These are phyloP conservation scores for Psococerastis gibbosa DNA, from an alignment of 2,888 invertebrate species.

Conservation along the genomic window DNA sequence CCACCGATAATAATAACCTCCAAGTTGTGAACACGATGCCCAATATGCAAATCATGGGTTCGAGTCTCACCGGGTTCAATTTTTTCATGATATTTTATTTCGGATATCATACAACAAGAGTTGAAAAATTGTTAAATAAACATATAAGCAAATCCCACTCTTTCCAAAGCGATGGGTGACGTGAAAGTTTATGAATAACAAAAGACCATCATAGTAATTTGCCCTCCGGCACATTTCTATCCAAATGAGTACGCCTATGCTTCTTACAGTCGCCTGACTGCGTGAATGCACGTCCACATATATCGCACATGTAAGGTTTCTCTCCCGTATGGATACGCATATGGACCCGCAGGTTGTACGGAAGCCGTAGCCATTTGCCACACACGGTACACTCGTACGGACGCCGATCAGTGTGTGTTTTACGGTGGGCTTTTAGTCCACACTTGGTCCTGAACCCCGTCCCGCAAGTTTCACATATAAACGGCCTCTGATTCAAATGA, in stretches of 20 bases:
- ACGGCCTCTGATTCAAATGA: slow-evolving; percentile 16
- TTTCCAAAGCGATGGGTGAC: too few relatives aligned
- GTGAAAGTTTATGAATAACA: too few relatives aligned
- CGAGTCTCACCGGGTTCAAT: too few relatives aligned
- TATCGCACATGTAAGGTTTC: slow-evolving; percentile 4
- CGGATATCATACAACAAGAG: too few relatives aligned
- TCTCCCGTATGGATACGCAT: slow-evolving; percentile 11
- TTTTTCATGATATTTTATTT: too few relatives aligned
- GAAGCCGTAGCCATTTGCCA: background rate
- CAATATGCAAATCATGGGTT: too few relatives aligned
- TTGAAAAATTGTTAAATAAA: too few relatives aligned
- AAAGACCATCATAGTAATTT: too few relatives aligned
- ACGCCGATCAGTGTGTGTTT: background rate
- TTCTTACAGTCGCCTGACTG: background rate
- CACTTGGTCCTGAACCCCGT: background rate
- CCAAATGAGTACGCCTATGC: background rate
- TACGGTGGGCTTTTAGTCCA: background rate
- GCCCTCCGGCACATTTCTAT: too few relatives aligned
- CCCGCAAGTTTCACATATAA: slow-evolving; percentile 11
- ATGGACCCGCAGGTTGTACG: slow-evolving; percentile 2
- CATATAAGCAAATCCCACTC: too few relatives aligned
- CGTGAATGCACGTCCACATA: slow-evolving; percentile 9
- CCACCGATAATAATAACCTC: too few relatives aligned
- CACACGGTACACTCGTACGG: slow-evolving; percentile 6
- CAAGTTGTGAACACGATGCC: too few relatives aligned